Base-by-base conservation (phyloP, 2,797 vertebrate genomes). In the Pangasius mekongensis region DNA sequence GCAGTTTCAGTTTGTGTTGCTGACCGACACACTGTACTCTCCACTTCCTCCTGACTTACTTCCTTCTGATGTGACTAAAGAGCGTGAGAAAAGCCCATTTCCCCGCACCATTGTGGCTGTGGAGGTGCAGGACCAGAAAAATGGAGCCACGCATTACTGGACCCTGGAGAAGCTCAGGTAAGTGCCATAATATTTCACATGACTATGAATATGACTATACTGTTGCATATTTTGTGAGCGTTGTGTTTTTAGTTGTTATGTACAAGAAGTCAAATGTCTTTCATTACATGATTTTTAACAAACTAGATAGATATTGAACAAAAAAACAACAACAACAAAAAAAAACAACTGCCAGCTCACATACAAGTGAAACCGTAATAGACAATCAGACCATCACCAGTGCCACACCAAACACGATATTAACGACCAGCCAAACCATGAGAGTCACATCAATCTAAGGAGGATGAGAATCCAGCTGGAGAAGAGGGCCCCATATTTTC, bases 111-210 rank as follows among this genome's bases (percentile, higher is more conserved):
- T 99, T 0, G 98, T 99, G 92, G 99, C 98, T 0, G 98, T 99
- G 86, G 98, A 99, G 93, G 98, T 99, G 49, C 98, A 99, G 94
- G 98, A 99, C 94, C 98, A 98, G 94, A 99, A 98, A 93, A 99
- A 99, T 0, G 98, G 98, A 91, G 99, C 98, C 67, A 99, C 98
- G 0, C 98, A 99, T 93, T 99, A 99, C 91, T 99, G 99, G 99
- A 99, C 98, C 0, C 93, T 99, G 90, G 98, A 98, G 91, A 99
- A 99, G 92, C 96, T 99, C 91, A 98, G 99, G 99, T 99, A 91
- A 64, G 30, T 20, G 1, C 47, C 24, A 43, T 52, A 64, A 43
- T 16, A 64, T 83, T n/a, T 43, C 22, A 82, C 27, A 13, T 62
- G 22, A 43, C 14, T 43, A 30, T 77, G 47, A 36, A 16, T 9